Conservation (phyloP, 2,113 vertebrate genomes). For the Cololabis saira region DNA sequence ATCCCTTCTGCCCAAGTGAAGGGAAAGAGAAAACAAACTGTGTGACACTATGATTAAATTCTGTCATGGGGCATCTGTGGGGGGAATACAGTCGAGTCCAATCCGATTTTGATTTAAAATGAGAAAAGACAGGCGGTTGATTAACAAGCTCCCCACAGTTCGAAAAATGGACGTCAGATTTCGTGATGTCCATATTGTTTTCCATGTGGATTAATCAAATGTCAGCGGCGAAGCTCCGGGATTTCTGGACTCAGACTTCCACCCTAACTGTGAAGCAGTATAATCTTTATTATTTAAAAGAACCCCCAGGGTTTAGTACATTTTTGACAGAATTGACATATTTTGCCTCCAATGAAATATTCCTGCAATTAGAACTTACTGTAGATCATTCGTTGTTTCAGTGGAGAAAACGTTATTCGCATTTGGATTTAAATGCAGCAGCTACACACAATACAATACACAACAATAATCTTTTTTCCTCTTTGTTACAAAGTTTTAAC, state of each 20-base stretch:
- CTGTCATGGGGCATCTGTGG: conserved; percentile 11
- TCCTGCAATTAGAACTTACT: conserved; percentile 1
- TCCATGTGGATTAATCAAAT: conserved; percentile 67
- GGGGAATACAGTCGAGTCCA: conserved; percentile 17
- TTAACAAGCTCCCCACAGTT: conserved; percentile 56
- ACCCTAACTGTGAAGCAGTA: conserved; percentile 39
- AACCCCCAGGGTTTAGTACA: conserved; percentile 50
- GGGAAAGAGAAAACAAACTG: conserved; percentile 7
- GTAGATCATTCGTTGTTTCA: background rate
- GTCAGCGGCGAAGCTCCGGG: conserved; percentile 48
- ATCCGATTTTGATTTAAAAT: conserved; percentile 53
- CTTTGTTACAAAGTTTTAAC: too few relatives aligned
- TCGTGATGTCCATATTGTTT: conserved; percentile 63
- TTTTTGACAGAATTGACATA: conserved; percentile 35
- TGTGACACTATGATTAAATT: conserved; percentile 50
- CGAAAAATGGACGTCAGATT: conserved; percentile 29
- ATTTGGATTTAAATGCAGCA: background rate
- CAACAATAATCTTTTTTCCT: too few relatives aligned
- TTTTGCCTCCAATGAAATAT: conserved; percentile 21
- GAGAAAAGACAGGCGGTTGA: conserved; percentile 34
- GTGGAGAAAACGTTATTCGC: background rate
- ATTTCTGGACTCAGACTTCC: conserved; percentile 44
- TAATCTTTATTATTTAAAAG: conserved; percentile 22
- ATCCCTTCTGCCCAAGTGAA: background rate
- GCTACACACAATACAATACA: too few relatives aligned